A percentile compares a stretch with the other conserved stretches of the same genome.
phyloP scores from a whole-genome alignment of 2,797 vertebrate genomes.

The Protosalanx chinensis region DNA sequence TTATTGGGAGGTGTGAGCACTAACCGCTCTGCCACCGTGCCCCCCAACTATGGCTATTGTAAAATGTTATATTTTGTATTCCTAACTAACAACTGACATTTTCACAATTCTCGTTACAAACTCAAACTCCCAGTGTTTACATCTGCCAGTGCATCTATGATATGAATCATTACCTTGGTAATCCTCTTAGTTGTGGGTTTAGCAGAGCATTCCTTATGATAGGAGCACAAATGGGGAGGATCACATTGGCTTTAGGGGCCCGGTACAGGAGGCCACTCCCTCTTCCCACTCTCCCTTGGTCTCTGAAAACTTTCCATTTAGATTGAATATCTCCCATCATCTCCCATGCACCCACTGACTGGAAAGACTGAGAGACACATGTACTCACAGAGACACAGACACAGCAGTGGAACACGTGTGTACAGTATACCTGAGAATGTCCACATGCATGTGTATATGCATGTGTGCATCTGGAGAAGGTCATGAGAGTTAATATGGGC shows the following conservation, averaged over 20 bases:
- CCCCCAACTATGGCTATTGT: no score
- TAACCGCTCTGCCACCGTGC: no score
- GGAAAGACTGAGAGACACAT: constrained; percentile 8
- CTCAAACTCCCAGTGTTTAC: constrained; percentile 52
- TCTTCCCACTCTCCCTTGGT: constrained; percentile 30
- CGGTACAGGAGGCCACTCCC: constrained; percentile 37
- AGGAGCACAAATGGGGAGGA: constrained; percentile 69
- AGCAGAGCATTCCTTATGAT: constrained; percentile 72
- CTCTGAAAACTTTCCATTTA: constrained; percentile 73
- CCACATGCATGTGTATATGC: background rate
- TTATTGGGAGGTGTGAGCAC: no score
- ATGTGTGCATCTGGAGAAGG: background rate
- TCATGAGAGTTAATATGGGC: constrained; percentile 33
- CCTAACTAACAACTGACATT: background rate
- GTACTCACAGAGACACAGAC: background rate
- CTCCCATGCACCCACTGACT: constrained; percentile 66
- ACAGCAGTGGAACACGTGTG: background rate
- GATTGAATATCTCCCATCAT: constrained; percentile 39
- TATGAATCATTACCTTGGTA: constrained; percentile 73
- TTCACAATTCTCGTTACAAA: constrained; percentile 45
- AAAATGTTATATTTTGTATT: background rate
- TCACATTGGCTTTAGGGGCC: constrained; percentile 67
- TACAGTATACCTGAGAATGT: background rate
- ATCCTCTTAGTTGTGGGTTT: constrained; percentile 81
- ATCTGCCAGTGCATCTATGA: constrained; percentile 70